A percentile compares a stretch with the other conserved stretches of the same genome.
Evolutionary conservation across 2,113 vertebrate species (phyloP).

Genomic region (Gasterosteus aculeatus): DNA sequence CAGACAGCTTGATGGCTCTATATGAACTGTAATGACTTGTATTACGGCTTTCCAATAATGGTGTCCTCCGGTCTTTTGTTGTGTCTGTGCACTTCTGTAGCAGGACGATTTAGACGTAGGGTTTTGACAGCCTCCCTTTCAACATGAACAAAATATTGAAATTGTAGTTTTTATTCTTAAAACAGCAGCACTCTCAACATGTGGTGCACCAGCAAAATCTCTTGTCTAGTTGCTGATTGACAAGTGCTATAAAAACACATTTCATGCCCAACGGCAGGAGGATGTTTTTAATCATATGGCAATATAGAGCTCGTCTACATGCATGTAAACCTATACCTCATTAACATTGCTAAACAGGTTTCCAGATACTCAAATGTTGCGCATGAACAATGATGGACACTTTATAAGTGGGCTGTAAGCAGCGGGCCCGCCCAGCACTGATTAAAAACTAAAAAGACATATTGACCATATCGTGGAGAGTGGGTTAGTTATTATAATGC

Average conservation of each 20-base stretch:
- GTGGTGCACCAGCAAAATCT: not conserved
- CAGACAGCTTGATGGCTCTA: not conserved
- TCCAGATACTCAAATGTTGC: conserved; percentile 17
- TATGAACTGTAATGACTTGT: not conserved
- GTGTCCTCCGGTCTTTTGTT: not conserved
- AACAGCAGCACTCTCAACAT: conserved; percentile 2
- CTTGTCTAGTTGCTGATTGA: conserved; percentile 11
- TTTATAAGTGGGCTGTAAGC: conserved; percentile 40
- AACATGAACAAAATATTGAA: conserved; percentile 18
- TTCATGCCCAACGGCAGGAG: not conserved
- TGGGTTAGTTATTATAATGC: conserved; percentile 42
- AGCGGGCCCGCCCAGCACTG: conserved; percentile 42
- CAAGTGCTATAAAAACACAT: conserved; percentile 8
- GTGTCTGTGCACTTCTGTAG: not conserved
- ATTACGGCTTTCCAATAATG: not conserved
- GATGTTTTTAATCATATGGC: conserved; percentile 12
- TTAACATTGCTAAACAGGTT: conserved; percentile 49
- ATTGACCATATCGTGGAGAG: conserved; percentile 55
- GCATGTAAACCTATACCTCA: conserved; percentile 20
- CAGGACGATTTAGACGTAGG: not conserved
- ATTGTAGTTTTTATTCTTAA: conserved; percentile 13
- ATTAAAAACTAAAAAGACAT: conserved; percentile 42
- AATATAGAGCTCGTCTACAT: not conserved
- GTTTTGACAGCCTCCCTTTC: conserved; percentile 18
- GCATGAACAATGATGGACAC: conserved; percentile 43